Base-by-base conservation (phyloP, 2,113 vertebrate species). In the Oncorhynchus gorbuscha region DNA sequence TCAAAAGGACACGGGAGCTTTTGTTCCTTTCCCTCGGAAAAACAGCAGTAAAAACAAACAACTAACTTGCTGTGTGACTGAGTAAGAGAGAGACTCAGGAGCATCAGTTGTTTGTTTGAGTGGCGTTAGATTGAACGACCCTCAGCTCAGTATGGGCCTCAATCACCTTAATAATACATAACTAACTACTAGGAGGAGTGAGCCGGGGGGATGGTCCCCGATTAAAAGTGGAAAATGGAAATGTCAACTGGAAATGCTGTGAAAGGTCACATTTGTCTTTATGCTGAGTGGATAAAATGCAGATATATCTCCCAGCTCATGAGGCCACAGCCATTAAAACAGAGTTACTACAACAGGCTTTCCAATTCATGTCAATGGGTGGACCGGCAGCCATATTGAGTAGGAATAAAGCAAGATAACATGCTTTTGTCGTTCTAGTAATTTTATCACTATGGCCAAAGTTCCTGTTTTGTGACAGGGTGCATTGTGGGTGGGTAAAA, bases 111-210 rank as follows among this genome's bases (percentile, higher is more conserved):
- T 22, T 18, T 45, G 32, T 69, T 69, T 69, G 5, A 48, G 32
- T 20, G 35, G 5, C 39, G 67, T 65, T 68, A 5, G 39, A 45
- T 45, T 45, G 9, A n/a, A 1, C 51, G 65, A 72, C 26, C 68
- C 71, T 77, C 84, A 58, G 55, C 13, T 76, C 76, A 79, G 39
- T 45, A 45, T 11, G 39, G 76, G 85, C 77, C 79, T 69, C 73
- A 22, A 20, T 61, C 26, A 20, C 67, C 59, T 88, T 84, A 90
- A 89, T 88, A 84, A 90, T 87, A 88, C 77, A 85, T 66, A 71
- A 16, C 74, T 73, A 77, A 76, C 78, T 1, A 28, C 77, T 81
- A 13, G 59, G 64, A 80, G 74, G 74, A 45, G 39, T 49, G 0
- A 20, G 64, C 26, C n/a, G 24, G 64, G 51, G 18, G 39, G 39